phyloP scores from a whole-genome alignment of 1,140 invertebrate genomes.

The Trachymyrmex cornetzi region DNA sequence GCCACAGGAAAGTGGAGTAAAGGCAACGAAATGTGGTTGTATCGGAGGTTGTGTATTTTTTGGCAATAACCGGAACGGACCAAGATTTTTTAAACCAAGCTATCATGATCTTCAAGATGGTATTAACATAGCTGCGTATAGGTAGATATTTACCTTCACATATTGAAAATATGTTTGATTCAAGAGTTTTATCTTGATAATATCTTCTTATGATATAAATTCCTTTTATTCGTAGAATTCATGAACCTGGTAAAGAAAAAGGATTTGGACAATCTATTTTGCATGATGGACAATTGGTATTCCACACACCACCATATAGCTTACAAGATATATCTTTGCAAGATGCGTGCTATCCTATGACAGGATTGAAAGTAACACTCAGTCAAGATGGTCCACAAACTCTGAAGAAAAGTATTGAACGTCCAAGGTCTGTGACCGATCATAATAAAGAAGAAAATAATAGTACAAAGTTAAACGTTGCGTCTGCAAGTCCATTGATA shows the following conservation, averaged over 20 bases:
- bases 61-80: slow-evolving; percentile 95
- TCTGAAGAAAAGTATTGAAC: slow-evolving; percentile 80
- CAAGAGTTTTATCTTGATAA: not conserved
- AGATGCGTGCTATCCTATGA: slow-evolving; percentile 86
- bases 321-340: slow-evolving; percentile 92
- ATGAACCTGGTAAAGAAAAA: slow-evolving; percentile 89
- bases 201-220: not conserved
- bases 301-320: slow-evolving; percentile 95
- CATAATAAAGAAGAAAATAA: slow-evolving; percentile 81
- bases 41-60: slow-evolving; percentile 98
- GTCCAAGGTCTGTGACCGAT: slow-evolving; percentile 82
- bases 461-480: slow-evolving; percentile 81
- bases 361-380: slow-evolving; percentile 78
- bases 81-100: slow-evolving; percentile 95
- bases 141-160: slow-evolving; percentile 82
- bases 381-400: slow-evolving; percentile 74
- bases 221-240: slow-evolving; percentile 86
- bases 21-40: slow-evolving; percentile 95
- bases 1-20: slow-evolving; percentile 89
- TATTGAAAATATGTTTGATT: not conserved
- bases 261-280: slow-evolving; percentile 98
- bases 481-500: slow-evolving; percentile 83
- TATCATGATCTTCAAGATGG: slow-evolving; percentile 93
- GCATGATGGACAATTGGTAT: slow-evolving; percentile 95
- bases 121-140: slow-evolving; percentile 92